phyloP scores from a whole-genome alignment of 2,113 vertebrate species.

The Hemiprocne comata region DNA sequence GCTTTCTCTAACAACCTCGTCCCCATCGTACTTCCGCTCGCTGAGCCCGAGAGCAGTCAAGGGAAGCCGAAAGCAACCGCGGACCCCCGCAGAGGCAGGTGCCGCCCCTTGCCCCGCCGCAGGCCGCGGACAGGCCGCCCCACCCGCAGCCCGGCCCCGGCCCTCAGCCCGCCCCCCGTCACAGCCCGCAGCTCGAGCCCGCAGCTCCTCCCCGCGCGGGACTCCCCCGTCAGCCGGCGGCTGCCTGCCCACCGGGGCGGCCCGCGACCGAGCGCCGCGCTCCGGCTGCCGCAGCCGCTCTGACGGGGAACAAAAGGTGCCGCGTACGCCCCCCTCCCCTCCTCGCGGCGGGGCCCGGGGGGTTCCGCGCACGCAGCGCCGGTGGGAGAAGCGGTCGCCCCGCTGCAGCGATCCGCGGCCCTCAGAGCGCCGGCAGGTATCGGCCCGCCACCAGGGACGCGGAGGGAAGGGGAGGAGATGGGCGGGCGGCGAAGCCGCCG shows the following conservation, averaged over 20 bases:
- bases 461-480: neutral
- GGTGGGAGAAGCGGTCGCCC: neutral
- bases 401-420: neutral
- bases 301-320: too few relatives aligned
- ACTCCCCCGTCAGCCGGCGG: neutral
- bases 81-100: accelerated
- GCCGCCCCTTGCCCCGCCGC: neutral
- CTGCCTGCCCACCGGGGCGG: neutral
- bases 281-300: neutral
- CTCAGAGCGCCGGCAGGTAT: neutral
- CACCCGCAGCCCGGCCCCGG: neutral
- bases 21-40: neutral
- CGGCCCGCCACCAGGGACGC: neutral
- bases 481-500: neutral
- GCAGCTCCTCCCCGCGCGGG: neutral
- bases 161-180: too few relatives aligned
- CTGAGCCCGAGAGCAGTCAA: neutral
- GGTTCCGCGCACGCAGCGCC: neutral
- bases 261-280: too few relatives aligned
- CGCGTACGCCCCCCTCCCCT: neutral
- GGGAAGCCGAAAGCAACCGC: neutral
- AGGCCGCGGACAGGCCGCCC: neutral
- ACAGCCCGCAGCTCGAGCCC: neutral
- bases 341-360: neutral
- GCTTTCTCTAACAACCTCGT: too few relatives aligned